Conservation (phyloP, 2,113 vertebrate species). For the Xenopus borealis region DNA sequence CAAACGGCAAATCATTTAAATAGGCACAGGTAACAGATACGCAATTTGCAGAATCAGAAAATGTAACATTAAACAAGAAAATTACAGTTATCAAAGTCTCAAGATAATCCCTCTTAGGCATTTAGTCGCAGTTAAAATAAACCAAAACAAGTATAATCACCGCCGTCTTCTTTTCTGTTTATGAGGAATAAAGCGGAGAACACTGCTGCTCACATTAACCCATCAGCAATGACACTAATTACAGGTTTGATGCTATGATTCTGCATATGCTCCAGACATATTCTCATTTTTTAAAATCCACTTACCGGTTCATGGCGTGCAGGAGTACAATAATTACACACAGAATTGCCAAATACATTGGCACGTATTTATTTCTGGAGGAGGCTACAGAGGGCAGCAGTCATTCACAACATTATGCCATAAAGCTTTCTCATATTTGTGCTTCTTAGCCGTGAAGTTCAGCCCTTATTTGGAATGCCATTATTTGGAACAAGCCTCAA, state of each 20-base stretch:
- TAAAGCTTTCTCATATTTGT: no score
- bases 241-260: slow-evolving; percentile 1
- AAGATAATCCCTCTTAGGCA: slow-evolving; percentile 1
- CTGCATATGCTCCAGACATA: not conserved
- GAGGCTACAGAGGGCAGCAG: no score
- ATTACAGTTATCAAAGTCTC: slow-evolving; percentile 8
- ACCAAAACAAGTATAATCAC: slow-evolving; percentile 9
- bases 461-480: no score
- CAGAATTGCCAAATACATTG: not conserved
- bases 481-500: no score
- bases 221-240: slow-evolving; percentile 28
- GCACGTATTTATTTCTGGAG: no score
- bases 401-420: no score
- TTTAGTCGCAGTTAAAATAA: not conserved
- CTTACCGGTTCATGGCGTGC: not conserved
- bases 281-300: not conserved
- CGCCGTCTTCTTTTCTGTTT: not conserved
- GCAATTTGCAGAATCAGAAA: not conserved
- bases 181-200: slow-evolving; percentile 54
- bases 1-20: no score
- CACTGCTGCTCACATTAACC: not conserved
- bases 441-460: no score
- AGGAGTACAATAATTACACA: not conserved
- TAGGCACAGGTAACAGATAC: not conserved
- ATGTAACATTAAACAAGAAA: slow-evolving; percentile 3